These are phyloP conservation scores for Papilio xuthus DNA, from an alignment of 1,140 invertebrate species.

Conservation along the genomic window DNA sequence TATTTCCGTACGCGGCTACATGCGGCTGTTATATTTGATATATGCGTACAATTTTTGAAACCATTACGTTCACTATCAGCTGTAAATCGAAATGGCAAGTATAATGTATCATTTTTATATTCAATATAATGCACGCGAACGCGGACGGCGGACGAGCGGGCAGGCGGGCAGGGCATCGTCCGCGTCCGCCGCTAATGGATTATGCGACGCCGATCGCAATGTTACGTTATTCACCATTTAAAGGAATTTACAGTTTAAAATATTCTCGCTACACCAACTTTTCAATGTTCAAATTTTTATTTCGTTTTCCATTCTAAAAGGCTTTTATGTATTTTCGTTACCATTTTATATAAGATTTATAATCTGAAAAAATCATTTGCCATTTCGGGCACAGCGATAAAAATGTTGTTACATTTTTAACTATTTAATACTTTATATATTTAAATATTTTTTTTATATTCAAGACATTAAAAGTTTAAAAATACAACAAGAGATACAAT, in stretches of 20 bases:
- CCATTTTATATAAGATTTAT: constrained; percentile 15
- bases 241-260: constrained; percentile 44
- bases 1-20: background rate
- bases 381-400: background rate
- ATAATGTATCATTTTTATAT: constrained; percentile 61
- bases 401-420: background rate
- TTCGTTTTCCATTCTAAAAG: constrained; percentile 11
- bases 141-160: background rate
- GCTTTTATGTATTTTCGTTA: constrained; percentile 20
- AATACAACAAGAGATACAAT: too few relatives aligned
- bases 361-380: background rate
- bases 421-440: background rate
- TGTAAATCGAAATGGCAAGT: constrained; percentile 45
- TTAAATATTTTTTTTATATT: background rate
- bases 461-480: too few relatives aligned
- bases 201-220: constrained; percentile 42
- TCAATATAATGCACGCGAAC: constrained; percentile 50
- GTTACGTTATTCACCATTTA: constrained; percentile 50
- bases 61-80: constrained; percentile 24
- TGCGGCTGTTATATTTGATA: constrained; percentile 21
- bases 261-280: constrained; percentile 21
- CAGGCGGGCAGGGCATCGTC: constrained; percentile 43
- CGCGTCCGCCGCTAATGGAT: constrained; percentile 44
- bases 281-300: constrained; percentile 17
- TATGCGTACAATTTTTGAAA: constrained; percentile 25